These are phyloP conservation scores for Cephalotes varians DNA, from an alignment of 2,888 invertebrate genomes.

Conservation along the genomic window DNA sequence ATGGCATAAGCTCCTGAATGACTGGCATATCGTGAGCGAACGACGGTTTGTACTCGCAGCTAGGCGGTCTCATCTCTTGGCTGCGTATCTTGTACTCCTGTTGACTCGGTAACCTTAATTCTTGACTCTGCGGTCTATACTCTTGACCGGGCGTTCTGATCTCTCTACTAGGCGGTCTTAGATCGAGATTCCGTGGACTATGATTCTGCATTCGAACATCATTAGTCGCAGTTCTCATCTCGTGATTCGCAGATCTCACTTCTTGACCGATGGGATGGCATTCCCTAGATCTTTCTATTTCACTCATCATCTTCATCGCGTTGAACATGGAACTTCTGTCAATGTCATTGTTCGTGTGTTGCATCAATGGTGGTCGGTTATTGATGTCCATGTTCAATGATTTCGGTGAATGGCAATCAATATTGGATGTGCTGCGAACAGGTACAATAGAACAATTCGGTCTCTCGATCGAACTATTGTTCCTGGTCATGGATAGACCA, in stretches of 20 bases:
- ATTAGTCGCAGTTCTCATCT: constrained; percentile 60
- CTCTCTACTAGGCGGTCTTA: constrained; percentile 73
- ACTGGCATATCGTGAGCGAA: constrained; percentile 67
- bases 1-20: constrained; percentile 62
- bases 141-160: constrained; percentile 64
- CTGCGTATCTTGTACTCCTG: constrained; percentile 70
- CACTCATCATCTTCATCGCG: constrained; percentile 73
- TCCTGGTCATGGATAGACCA: constrained; percentile 51
- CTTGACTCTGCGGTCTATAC: constrained; percentile 68
- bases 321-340: constrained; percentile 74
- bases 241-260: constrained; percentile 71
- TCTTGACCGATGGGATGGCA: constrained; percentile 60
- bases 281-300: constrained; percentile 72
- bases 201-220: constrained; percentile 73
- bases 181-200: constrained; percentile 68
- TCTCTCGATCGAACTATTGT: constrained; percentile 68
- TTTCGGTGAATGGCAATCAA: constrained; percentile 73
- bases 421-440: constrained; percentile 56
- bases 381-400: constrained; percentile 66
- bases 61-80: constrained; percentile 75
- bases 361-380: constrained; percentile 63
- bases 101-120: constrained; percentile 69
- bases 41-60: constrained; percentile 74
- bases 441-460: constrained; percentile 66
- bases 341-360: constrained; percentile 71